phyloP scores from a whole-genome alignment of 1,140 invertebrate species.

The Papilio helenus region DNA sequence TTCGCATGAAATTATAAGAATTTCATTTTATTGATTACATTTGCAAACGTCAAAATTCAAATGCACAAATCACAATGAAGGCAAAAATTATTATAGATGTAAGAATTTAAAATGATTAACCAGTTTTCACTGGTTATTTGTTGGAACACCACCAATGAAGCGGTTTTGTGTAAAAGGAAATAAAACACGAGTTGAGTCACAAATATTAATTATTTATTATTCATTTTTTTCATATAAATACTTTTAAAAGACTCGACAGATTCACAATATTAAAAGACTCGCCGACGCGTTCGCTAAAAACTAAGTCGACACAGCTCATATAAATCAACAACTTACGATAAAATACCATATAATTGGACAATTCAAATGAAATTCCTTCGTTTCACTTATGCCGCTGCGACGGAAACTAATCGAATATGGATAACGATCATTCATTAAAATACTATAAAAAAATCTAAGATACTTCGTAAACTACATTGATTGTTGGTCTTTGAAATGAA shows the following conservation, averaged over 20 bases:
- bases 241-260: conserved; percentile 79
- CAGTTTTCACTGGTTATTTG: too few species aligned
- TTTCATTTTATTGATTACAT: too few species aligned
- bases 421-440: conserved; percentile 23
- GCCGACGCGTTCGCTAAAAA: conserved; percentile 72
- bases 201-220: conserved; percentile 68
- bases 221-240: conserved; percentile 79
- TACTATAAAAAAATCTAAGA: conserved; percentile 39
- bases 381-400: conserved; percentile 53
- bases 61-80: too few species aligned
- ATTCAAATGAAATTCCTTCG: conserved; percentile 75
- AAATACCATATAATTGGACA: conserved; percentile 76
- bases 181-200: conserved; percentile 68
- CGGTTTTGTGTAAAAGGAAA: conserved; percentile 45
- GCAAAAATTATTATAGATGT: too few species aligned
- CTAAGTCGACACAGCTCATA: conserved; percentile 67
- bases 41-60: too few species aligned
- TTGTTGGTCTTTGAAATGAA: conserved; percentile 32
- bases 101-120: too few species aligned
- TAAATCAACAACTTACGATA: conserved; percentile 80
- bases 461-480: conserved; percentile 20
- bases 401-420: conserved; percentile 48
- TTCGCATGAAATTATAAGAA: too few species aligned
- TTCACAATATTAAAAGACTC: conserved; percentile 79
- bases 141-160: too few species aligned